Evolutionary conservation across 2,797 vertebrate species (phyloP).

Genomic region (Rhabdomys pumilio): DNA sequence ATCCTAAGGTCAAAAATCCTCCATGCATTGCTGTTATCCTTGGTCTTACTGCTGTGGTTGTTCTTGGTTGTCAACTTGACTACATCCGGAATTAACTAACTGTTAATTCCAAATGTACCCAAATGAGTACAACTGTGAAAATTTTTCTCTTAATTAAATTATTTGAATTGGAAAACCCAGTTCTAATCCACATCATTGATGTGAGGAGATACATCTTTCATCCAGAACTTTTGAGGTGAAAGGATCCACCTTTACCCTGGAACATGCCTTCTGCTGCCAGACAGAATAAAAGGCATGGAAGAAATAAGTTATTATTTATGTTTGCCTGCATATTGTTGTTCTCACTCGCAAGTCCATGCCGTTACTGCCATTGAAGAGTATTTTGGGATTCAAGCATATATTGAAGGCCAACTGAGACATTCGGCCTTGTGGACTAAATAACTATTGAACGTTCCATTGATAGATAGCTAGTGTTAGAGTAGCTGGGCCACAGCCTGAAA

Average conservation of each 20-base stretch:
- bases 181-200: neutral
- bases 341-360: neutral
- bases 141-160: neutral
- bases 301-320: neutral
- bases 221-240: neutral
- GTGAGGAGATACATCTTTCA: neutral
- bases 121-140: neutral
- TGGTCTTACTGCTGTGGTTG: neutral
- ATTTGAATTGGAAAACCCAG: neutral
- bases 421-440: neutral
- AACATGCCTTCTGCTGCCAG: no score
- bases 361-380: neutral
- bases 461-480: neutral
- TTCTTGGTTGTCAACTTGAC: neutral
- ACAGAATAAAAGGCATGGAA: neutral
- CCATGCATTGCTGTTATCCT: neutral
- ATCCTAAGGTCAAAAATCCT: neutral
- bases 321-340: neutral
- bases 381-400: neutral
- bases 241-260: neutral
- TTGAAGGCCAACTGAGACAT: neutral
- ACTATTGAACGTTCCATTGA: neutral
- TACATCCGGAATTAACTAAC: neutral
- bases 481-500: neutral
- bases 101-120: no score